phyloP scores from a whole-genome alignment of 2,113 vertebrate genomes.

The Amblyopsis rosae region DNA sequence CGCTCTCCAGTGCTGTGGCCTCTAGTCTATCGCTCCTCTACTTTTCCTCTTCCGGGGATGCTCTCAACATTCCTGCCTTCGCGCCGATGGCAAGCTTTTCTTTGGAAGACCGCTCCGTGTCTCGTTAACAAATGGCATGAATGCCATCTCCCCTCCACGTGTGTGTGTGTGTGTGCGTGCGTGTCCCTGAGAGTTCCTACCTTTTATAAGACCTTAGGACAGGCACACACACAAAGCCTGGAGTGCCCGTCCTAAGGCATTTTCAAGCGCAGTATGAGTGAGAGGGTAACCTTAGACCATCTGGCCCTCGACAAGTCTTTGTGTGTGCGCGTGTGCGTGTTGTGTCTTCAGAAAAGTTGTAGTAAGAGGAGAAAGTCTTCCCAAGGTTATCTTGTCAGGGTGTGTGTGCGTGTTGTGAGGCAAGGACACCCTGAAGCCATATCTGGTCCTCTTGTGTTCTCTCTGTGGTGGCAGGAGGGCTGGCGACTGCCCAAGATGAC shows the following conservation, averaged over 20 bases:
- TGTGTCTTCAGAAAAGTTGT: too few species aligned
- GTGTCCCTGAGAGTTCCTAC: too few species aligned
- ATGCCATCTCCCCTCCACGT: background rate
- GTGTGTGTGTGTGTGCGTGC: background rate
- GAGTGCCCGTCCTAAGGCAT: background rate
- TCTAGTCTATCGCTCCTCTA: background rate
- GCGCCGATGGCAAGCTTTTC: background rate
- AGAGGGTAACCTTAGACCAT: constrained; percentile 21
- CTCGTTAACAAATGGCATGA: background rate
- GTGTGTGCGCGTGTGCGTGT: too few species aligned
- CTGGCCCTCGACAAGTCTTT: constrained; percentile 6
- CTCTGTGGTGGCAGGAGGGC: constrained; percentile 44
- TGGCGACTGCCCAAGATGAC: constrained; percentile 44
- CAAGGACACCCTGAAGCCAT: constrained; percentile 36
- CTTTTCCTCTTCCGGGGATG: too few species aligned
- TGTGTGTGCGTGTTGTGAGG: constrained; percentile 10
- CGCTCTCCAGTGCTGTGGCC: background rate
- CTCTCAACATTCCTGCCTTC: too few species aligned
- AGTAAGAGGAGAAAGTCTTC: too few species aligned
- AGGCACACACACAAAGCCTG: too few species aligned
- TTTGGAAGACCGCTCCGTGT: constrained; percentile 12
- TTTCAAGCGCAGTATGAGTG: constrained; percentile 11
- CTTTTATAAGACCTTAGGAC: too few species aligned
- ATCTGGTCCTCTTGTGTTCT: constrained; percentile 50
- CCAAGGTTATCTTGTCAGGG: background rate